Conservation (phyloP, 2,888 invertebrate species). For the Andrena bicolor region DNA sequence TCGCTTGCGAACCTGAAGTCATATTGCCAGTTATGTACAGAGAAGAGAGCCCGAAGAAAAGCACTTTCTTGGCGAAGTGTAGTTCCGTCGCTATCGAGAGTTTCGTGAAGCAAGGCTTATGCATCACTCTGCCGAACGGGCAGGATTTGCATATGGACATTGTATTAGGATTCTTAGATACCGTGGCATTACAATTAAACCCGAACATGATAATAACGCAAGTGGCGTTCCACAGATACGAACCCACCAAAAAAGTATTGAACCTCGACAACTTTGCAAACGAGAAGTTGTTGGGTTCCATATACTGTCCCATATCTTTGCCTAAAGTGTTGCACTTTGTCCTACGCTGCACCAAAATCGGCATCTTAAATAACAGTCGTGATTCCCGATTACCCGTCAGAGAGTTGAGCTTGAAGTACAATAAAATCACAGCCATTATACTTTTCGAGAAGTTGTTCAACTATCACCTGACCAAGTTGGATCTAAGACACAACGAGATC, state of each 20-base stretch:
- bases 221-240: slow-evolving; percentile 75
- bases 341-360: slow-evolving; percentile 73
- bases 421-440: slow-evolving; percentile 74
- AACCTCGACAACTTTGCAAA: slow-evolving; percentile 80
- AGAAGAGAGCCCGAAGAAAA: slow-evolving; percentile 74
- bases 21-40: slow-evolving; percentile 78
- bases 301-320: slow-evolving; percentile 80
- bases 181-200: slow-evolving; percentile 74
- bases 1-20: slow-evolving; percentile 74
- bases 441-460: slow-evolving; percentile 79
- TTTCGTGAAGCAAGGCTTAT: slow-evolving; percentile 75
- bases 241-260: slow-evolving; percentile 73
- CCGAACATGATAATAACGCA: slow-evolving; percentile 74
- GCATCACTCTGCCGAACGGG: slow-evolving; percentile 70
- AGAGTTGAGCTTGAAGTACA: slow-evolving; percentile 78
- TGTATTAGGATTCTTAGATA: slow-evolving; percentile 77
- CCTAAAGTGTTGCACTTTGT: slow-evolving; percentile 76
- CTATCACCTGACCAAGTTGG: slow-evolving; percentile 77
- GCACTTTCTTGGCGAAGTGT: slow-evolving; percentile 78
- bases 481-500: slow-evolving; percentile 80
- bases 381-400: slow-evolving; percentile 76
- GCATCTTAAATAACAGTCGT: slow-evolving; percentile 65
- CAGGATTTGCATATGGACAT: slow-evolving; percentile 77
- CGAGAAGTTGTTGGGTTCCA: slow-evolving; percentile 73
- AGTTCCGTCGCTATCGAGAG: slow-evolving; percentile 73